Base-by-base conservation (phyloP, 2,797 vertebrate species). In the Eulemur albifrons region DNA sequence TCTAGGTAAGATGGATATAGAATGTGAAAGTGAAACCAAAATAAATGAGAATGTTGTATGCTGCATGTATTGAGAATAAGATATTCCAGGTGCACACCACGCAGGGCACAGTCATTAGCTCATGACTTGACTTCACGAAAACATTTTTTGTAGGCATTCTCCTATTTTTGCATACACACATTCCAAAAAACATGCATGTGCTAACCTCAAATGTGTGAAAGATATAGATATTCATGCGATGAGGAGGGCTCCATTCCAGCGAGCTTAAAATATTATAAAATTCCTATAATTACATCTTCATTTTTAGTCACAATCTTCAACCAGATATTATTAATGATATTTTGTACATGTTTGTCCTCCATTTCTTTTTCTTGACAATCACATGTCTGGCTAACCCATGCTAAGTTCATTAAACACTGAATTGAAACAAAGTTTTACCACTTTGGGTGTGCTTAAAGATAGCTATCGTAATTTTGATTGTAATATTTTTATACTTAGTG, bases 381-480 rank as follows among this genome's bases (percentile, higher is more conserved):
- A 15, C 5, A 4, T 75, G 50, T 65, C 18, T 80, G 70, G 67
- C 18, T 93, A 69, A 80, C 45, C 52, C 45, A 69, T 3, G 38
- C 73, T 59, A 84, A n/a, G n/a, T 67, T 88, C 54, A 48, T 85
- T 82, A 95, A 88, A 59, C 50, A 48, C 17, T 57, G 61, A 50
- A 75, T 13, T 69, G 30, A 93, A 81, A 38, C 38, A 10, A 84
- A 93, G 43, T 12, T 92, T 80, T 52, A 43, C 40, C 88, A 57
- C 45, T 79, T 70, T 79, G 73, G 18, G 10, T 54, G 6, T 38
- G 30, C 38, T 83, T 54, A 32, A 93, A 63, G 59, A 90, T 63
- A 93, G 80, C 38, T 50, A n/a, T 87, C n/a, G 88, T 92, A 45
- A 85, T 94, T 96, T 57, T 73, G 52, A 50, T 65, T 72, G n/a